Conservation (phyloP, 2,888 invertebrate genomes). For the Nebria brevicollis region DNA sequence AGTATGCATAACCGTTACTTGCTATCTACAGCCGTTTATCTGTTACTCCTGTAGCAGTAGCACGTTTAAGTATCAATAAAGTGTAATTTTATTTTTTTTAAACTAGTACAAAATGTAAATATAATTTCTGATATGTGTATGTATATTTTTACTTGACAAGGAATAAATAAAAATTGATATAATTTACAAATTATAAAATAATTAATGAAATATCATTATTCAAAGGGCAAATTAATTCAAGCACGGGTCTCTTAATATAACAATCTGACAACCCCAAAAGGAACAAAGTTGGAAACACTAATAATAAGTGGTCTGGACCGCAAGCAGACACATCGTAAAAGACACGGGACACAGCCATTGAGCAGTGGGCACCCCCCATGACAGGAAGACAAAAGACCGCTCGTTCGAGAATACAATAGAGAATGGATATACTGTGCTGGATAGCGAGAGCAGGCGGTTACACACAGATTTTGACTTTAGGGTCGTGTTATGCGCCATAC, state of each 20-base stretch:
- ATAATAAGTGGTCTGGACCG: background rate
- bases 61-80: too few relatives aligned
- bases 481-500: background rate
- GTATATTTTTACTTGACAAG: too few relatives aligned
- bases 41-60: too few relatives aligned
- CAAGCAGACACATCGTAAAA: background rate
- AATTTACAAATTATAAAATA: background rate
- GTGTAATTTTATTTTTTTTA: too few relatives aligned
- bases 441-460: background rate
- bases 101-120: background rate
- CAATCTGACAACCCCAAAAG: background rate
- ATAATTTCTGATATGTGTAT: background rate
- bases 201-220: too few relatives aligned
- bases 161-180: background rate
- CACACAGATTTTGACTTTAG: background rate
- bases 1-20: too few relatives aligned
- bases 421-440: background rate
- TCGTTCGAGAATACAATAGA: background rate
- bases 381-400: slow-evolving; percentile 21
- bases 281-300: background rate
- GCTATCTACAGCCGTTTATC: too few relatives aligned
- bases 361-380: slow-evolving; percentile 5
- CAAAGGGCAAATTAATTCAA: background rate
- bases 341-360: background rate
- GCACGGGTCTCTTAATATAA: background rate